Percentiles rank a stretch among this genome's conserved stretches.
These are phyloP conservation scores for Zosterops borbonicus DNA, from an alignment of 2,113 vertebrate genomes.

Conservation along the genomic window DNA sequence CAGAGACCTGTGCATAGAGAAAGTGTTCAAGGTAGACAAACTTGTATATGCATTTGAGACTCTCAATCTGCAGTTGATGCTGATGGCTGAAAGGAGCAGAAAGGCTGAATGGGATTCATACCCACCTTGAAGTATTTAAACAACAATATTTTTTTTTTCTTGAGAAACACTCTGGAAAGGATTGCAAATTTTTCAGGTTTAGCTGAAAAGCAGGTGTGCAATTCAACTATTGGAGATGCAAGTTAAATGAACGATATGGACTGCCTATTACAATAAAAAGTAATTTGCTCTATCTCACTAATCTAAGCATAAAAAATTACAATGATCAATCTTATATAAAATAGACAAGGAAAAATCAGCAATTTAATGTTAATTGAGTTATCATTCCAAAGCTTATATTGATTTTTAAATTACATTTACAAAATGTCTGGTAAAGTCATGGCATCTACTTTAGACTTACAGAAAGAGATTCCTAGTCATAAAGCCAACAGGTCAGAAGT, in stretches of 20 bases:
- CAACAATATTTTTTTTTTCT: background rate
- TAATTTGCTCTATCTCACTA: constrained; percentile 49
- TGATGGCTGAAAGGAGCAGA: background rate
- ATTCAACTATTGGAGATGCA: background rate
- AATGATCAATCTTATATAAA: constrained; percentile 59
- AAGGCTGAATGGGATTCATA: background rate
- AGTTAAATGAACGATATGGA: background rate
- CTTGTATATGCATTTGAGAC: background rate
- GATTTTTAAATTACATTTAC: constrained; percentile 52
- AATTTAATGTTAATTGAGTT: constrained; percentile 43
- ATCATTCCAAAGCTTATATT: constrained; percentile 12
- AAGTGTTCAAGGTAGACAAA: background rate
- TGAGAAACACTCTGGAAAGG: background rate
- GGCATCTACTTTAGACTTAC: background rate
- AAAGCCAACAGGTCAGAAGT: background rate
- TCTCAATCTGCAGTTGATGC: background rate
- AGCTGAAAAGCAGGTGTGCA: background rate
- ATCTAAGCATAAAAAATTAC: constrained; percentile 58
- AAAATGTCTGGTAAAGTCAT: background rate
- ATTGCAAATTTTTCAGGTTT: background rate
- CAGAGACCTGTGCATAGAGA: background rate
- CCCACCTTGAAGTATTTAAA: background rate
- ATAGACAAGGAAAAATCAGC: constrained; percentile 6
- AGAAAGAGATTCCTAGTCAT: background rate
- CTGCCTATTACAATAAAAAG: constrained; percentile 8